Base-by-base conservation (phyloP, 2,113 vertebrate species). In the Oreochromis niloticus region DNA sequence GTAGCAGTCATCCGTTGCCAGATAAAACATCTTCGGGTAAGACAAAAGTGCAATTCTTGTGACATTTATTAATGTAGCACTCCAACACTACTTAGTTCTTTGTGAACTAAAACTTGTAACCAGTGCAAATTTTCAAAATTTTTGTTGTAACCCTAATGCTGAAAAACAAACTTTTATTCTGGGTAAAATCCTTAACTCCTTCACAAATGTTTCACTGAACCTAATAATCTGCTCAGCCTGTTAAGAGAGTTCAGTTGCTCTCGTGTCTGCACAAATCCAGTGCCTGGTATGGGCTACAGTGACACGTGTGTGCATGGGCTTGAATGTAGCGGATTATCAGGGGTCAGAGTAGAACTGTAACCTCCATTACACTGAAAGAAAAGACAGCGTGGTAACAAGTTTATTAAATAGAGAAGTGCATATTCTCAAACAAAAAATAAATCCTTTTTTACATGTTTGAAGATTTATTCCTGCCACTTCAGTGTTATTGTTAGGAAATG, bases 11-110 rank as follows among this genome's bases (percentile, higher is more conserved):
- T 97, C 80, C 96, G 96, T 16, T 96, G 96, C 88, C 97, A 98
- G 94, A 96, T 97, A 81, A 97, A 97, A 93, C 97, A 97, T 87
- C 96, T 98, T n/a, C 96, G 97, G 96, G 96, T 97, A 94, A 89
- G 91, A 43, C 14, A 22, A 54, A 46, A 4, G 11, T 30, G 24
- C 24, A n/a, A 4, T 22, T 41, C 30, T 66, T 30, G n/a, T 56
- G 30, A 55, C 52, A 22, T 56, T 55, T 36, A 39, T 55, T 55
- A 22, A 55, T 56, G 52, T 80, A 22, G 13, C 24, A 56, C 9
- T 56, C 19, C n/a, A 80, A 7, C 7, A 41, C 12, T 39, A 27
- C 12, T n/a, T 32, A 30, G 4, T 75, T 75, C 6, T 19, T 78
- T 78, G 71, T 78, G 27, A 82, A 24, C 19, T 63, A 52, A 55